Evolutionary conservation across 2,888 invertebrate species (phyloP).

Genomic region (Andricus quercusramuli): DNA sequence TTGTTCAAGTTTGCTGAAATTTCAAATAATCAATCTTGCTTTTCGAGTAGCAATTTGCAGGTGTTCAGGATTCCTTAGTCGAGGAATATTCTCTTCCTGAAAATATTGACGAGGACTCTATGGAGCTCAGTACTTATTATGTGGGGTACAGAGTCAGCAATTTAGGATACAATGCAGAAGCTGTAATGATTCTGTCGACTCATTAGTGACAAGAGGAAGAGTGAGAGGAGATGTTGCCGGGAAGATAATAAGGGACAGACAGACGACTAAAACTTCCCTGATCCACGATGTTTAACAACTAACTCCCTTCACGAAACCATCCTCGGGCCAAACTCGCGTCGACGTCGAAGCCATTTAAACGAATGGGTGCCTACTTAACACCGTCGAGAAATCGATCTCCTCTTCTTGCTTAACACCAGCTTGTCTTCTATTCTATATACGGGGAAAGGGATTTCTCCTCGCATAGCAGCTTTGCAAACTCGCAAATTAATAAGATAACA

Average conservation of each 20-base stretch:
- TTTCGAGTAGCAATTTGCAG: slow-evolving; percentile 1
- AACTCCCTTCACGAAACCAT: slow-evolving; percentile 44
- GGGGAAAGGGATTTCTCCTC: neutral
- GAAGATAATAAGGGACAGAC: neutral
- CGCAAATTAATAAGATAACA: slow-evolving; percentile 5
- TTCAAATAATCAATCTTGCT: neutral
- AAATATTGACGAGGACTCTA: slow-evolving; percentile 20
- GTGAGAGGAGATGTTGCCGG: slow-evolving; percentile 10
- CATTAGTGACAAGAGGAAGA: slow-evolving; percentile 53
- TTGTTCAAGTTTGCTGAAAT: neutral
- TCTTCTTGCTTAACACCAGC: neutral
- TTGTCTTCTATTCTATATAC: neutral
- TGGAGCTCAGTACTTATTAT: slow-evolving; percentile 11
- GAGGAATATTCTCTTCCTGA: slow-evolving; percentile 7
- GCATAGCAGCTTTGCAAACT: neutral
- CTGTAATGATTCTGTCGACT: slow-evolving; percentile 54
- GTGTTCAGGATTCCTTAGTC: neutral
- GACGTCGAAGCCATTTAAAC: slow-evolving; percentile 46
- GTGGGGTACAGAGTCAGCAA: slow-evolving; percentile 1
- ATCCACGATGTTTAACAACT: slow-evolving; percentile 52
- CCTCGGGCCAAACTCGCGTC: slow-evolving; percentile 44
- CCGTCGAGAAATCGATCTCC: slow-evolving; percentile 49
- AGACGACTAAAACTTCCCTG: slow-evolving; percentile 50
- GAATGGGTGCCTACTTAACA: slow-evolving; percentile 49
- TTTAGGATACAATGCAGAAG: slow-evolving; percentile 43